phyloP scores from a whole-genome alignment of 2,888 invertebrate genomes.

The Pteria penguin region DNA sequence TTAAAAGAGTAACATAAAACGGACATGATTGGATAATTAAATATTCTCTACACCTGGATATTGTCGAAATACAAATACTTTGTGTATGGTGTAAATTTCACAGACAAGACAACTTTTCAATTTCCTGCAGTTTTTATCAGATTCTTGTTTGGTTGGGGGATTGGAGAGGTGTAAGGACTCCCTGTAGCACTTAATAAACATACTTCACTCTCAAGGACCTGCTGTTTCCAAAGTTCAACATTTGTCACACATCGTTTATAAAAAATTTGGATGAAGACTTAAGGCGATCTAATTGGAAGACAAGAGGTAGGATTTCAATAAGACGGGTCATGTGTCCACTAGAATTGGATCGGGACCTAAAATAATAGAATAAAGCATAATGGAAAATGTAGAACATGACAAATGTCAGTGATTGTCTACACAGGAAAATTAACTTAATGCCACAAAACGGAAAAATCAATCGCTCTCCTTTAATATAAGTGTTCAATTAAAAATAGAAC shows the following conservation, averaged over 20 bases:
- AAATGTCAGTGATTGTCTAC: too few relatives aligned
- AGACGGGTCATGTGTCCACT: neutral
- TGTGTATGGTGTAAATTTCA: neutral
- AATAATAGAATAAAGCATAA: too few relatives aligned
- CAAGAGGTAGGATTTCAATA: neutral
- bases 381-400: too few relatives aligned
- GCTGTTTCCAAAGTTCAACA: neutral
- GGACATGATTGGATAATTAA: too few relatives aligned
- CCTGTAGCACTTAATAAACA: neutral
- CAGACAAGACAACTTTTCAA: neutral
- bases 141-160: neutral
- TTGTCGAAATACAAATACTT: too few relatives aligned
- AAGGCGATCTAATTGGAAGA: neutral
- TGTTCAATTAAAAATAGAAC: too few relatives aligned
- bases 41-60: too few relatives aligned
- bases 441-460: too few relatives aligned
- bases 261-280: neutral
- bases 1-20: too few relatives aligned
- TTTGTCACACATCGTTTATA: neutral
- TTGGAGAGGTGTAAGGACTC: neutral
- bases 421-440: too few relatives aligned
- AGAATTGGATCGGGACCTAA: too few relatives aligned
- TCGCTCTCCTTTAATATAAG: too few relatives aligned
- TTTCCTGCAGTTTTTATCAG: neutral
- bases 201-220: neutral